These are phyloP conservation scores for Mastigias papua DNA, from an alignment of 30 jellyfish, hydroid and myxozoan species.

Conservation along the genomic window DNA sequence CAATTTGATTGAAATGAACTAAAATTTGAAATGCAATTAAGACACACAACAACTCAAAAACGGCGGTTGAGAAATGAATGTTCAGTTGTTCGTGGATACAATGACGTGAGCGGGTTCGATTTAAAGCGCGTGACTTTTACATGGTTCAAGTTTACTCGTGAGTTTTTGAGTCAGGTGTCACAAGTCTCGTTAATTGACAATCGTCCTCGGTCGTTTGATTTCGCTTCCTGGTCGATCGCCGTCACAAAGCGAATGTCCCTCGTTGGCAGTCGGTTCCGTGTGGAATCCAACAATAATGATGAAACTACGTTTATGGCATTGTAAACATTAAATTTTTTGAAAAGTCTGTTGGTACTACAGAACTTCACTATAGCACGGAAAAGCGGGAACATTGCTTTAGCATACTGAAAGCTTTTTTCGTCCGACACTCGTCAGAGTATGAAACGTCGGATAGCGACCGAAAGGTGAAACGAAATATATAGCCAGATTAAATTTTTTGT, in stretches of 20 bases:
- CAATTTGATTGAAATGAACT: not conserved
- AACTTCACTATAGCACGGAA: too few relatives aligned
- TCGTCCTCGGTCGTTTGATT: not conserved
- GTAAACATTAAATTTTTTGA: too few relatives aligned
- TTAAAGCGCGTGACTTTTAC: constrained; percentile 16
- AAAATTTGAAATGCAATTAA: constrained; percentile 6
- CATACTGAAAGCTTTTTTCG: too few relatives aligned
- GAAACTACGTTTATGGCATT: too few relatives aligned
- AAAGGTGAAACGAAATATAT: too few relatives aligned
- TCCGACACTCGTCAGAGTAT: too few relatives aligned
- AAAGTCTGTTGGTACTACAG: too few relatives aligned
- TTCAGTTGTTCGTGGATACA: constrained; percentile 1
- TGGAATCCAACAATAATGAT: too few relatives aligned
- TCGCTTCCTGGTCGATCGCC: not conserved
- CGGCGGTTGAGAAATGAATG: constrained; percentile 11
- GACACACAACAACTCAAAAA: constrained; percentile 25
- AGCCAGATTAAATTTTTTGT: too few relatives aligned
- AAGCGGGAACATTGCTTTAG: too few relatives aligned
- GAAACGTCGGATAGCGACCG: too few relatives aligned
- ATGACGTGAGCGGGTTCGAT: constrained; percentile 39
- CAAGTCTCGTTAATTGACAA: not conserved
- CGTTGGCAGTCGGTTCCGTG: not conserved
- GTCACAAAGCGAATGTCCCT: not conserved
- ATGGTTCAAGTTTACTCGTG: not conserved
- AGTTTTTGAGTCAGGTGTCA: not conserved